Conservation (phyloP, 2,113 vertebrate genomes). For the Ceyx melanurus region DNA sequence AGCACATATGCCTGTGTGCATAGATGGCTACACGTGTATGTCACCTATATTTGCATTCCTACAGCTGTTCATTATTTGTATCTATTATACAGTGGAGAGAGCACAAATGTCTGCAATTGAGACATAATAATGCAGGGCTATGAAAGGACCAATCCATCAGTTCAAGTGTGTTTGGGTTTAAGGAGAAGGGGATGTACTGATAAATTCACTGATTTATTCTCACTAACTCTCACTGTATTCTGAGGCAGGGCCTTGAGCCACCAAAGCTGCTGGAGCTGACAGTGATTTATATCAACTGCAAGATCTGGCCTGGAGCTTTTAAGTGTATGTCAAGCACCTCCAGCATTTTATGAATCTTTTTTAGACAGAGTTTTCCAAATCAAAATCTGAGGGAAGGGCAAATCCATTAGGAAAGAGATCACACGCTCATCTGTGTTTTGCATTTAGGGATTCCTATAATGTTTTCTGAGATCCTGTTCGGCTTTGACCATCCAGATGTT, state of each 20-base stretch:
- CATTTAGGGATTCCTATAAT: conserved; percentile 10
- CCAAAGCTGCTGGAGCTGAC: background rate
- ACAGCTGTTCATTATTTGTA: conserved; percentile 52
- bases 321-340: conserved; percentile 49
- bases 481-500: background rate
- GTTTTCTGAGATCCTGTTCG: background rate
- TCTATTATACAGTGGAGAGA: conserved; percentile 18
- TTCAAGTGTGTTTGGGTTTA: conserved; percentile 65
- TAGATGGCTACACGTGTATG: background rate
- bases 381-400: conserved; percentile 8
- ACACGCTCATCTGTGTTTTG: background rate
- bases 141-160: conserved; percentile 64
- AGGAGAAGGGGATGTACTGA: background rate
- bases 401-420: background rate
- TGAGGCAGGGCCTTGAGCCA: background rate
- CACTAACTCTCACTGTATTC: background rate
- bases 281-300: conserved; percentile 39
- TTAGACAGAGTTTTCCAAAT: conserved; percentile 24
- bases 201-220: conserved; percentile 62
- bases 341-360: conserved; percentile 45
- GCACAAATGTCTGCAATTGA: conserved; percentile 45
- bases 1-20: background rate
- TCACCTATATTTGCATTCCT: conserved; percentile 51
- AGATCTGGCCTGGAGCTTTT: conserved; percentile 34
- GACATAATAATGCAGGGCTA: conserved; percentile 36